phyloP scores from a whole-genome alignment of 2,888 invertebrate species.

The Amblyteles armatorius region DNA sequence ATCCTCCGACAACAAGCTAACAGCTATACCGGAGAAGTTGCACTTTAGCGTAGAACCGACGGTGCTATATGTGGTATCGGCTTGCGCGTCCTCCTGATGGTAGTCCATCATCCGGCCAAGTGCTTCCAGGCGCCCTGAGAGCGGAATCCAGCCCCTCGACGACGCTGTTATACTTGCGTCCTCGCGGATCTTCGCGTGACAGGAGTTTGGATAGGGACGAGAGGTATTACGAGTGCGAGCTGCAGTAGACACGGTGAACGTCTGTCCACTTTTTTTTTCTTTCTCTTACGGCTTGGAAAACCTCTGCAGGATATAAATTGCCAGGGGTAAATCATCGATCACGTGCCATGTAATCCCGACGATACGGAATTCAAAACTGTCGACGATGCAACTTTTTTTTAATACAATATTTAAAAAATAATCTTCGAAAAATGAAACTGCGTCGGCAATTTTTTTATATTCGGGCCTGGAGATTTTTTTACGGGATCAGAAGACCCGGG shows the following conservation, averaged over 20 bases:
- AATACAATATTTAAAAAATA: neutral
- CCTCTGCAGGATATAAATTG: neutral
- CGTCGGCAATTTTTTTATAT: neutral
- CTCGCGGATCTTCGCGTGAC: constrained; percentile 51
- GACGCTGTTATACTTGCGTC: constrained; percentile 13
- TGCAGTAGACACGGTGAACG: constrained; percentile 30
- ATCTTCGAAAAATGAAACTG: neutral
- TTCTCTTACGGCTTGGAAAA: neutral
- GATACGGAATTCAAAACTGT: neutral
- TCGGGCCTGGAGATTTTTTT: neutral
- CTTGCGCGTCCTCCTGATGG: constrained; percentile 39
- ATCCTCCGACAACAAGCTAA: constrained; percentile 23
- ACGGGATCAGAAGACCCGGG: neutral
- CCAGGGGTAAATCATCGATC: neutral
- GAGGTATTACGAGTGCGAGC: constrained; percentile 30
- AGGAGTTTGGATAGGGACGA: constrained; percentile 42
- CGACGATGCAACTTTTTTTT: neutral
- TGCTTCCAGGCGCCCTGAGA: constrained; percentile 51
- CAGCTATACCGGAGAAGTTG: constrained; percentile 15
- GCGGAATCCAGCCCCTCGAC: constrained; percentile 24
- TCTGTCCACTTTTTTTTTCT: constrained; percentile 1
- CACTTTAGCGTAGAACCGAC: constrained; percentile 50
- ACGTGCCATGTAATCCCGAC: neutral
- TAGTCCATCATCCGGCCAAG: constrained; percentile 65
- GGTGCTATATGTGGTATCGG: constrained; percentile 26